These are phyloP conservation scores for Podiceps cristatus DNA, from an alignment of 2,113 vertebrate species.

Conservation along the genomic window DNA sequence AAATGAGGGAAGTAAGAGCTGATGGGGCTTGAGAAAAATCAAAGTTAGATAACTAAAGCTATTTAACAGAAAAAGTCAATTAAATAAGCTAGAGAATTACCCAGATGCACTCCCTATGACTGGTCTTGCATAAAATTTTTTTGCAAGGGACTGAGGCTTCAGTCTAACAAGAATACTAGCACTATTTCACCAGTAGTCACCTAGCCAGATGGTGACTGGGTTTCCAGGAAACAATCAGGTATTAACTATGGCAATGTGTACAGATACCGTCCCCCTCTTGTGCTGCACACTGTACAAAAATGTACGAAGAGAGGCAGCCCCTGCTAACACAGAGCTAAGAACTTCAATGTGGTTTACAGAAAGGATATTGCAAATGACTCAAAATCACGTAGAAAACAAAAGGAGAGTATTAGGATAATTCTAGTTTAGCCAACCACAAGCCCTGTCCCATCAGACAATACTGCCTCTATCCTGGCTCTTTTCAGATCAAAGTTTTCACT, in stretches of 20 bases:
- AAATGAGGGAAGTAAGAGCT: background rate
- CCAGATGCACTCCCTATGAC: background rate
- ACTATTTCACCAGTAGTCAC: background rate
- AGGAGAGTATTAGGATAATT: background rate
- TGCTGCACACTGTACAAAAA: background rate
- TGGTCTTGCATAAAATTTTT: background rate
- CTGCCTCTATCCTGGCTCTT: background rate
- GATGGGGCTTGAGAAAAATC: background rate
- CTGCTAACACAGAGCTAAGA: background rate
- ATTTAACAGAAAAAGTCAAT: background rate
- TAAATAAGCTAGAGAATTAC: background rate
- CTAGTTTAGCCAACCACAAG: background rate
- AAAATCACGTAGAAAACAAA: background rate
- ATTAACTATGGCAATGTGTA: background rate
- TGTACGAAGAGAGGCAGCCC: background rate
- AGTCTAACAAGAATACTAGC: background rate
- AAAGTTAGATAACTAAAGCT: background rate
- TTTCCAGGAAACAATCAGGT: background rate
- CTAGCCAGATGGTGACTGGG: background rate
- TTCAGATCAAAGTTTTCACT: background rate
- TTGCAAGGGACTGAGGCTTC: background rate
- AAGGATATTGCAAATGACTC: background rate
- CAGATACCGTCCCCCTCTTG: background rate
- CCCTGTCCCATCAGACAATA: background rate
- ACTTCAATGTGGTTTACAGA: background rate